Evolutionary conservation across 1,140 invertebrate genomes (phyloP).

Genomic region (Polypedilum vanderplanki): DNA sequence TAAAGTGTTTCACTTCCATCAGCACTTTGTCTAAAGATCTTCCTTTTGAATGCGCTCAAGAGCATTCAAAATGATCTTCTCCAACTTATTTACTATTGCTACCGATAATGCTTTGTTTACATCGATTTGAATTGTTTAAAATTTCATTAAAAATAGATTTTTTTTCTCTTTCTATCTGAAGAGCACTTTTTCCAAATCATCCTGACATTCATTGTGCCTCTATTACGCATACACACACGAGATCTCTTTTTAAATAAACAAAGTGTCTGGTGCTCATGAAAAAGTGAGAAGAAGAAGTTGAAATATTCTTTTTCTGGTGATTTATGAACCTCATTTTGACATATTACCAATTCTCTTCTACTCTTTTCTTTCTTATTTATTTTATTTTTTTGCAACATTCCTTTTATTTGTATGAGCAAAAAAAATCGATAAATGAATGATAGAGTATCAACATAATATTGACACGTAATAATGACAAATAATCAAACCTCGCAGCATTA

Average conservation of each 20-base stretch:
- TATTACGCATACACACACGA: background rate
- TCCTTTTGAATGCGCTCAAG: no score
- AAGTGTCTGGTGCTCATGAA: conserved; percentile 2
- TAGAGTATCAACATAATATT: conserved; percentile 8
- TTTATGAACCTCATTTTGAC: conserved; percentile 28
- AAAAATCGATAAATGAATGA: conserved; percentile 13
- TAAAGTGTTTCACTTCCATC: background rate
- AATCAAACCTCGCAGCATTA: background rate
- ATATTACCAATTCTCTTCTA: conserved; percentile 4
- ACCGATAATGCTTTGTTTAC: conserved; percentile 17
- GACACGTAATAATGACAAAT: conserved; percentile 18
- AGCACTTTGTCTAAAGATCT: background rate
- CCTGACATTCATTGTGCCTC: conserved; percentile 4
- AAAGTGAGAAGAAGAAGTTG: no score
- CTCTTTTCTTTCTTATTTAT: background rate
- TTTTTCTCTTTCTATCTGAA: background rate
- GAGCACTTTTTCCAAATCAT: background rate
- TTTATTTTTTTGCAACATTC: background rate
- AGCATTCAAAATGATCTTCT: background rate
- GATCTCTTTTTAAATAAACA: conserved; percentile 14
- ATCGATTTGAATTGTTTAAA: conserved; percentile 19
- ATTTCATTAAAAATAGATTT: conserved; percentile 20
- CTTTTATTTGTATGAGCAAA: background rate
- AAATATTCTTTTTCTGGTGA: background rate
- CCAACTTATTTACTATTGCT: conserved; percentile 18